These are phyloP conservation scores for Phengaris arion DNA, from an alignment of 2,888 invertebrate genomes.

Conservation along the genomic window DNA sequence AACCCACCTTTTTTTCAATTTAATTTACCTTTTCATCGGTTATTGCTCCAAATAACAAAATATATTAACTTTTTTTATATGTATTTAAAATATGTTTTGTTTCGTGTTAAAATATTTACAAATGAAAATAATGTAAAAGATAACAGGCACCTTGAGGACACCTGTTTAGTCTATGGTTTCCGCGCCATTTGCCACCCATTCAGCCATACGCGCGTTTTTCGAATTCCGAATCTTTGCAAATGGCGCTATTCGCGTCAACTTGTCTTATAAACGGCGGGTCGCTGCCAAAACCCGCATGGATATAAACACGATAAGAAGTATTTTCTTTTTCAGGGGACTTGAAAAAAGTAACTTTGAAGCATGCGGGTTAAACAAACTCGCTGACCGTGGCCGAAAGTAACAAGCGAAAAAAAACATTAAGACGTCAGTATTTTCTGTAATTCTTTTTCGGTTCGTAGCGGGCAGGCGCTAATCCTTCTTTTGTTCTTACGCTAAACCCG, in stretches of 20 bases:
- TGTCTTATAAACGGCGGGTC: conserved; percentile 54
- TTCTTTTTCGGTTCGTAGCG: conserved; percentile 53
- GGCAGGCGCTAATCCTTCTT: conserved; percentile 59
- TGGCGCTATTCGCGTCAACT: conserved; percentile 56
- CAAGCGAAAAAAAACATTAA: conserved; percentile 43
- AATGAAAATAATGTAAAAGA: conserved; percentile 31
- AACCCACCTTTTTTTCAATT: too few species aligned
- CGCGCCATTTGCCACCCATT: conserved; percentile 66
- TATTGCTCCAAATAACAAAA: too few species aligned
- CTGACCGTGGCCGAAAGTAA: conserved; percentile 47
- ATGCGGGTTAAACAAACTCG: conserved; percentile 43
- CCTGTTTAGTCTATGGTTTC: conserved; percentile 72
- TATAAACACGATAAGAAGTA: conserved; percentile 17
- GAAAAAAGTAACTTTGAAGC: conserved; percentile 15
- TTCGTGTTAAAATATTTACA: too few species aligned
- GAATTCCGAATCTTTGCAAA: conserved; percentile 64
- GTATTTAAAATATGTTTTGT: too few species aligned
- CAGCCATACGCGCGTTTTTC: conserved; percentile 63
- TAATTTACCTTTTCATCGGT: too few species aligned
- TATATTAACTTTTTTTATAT: too few species aligned
- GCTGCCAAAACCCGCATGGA: conserved; percentile 40
- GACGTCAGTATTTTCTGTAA: conserved; percentile 49
- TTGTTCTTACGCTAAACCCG: conserved; percentile 69
- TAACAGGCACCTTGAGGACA: conserved; percentile 47
- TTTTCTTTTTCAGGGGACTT: background rate